Evolutionary conservation across 2,113 vertebrate genomes (phyloP), one percentile per base, ranked within the genome.

Genomic region (Callaeas wilsoni): DNA sequence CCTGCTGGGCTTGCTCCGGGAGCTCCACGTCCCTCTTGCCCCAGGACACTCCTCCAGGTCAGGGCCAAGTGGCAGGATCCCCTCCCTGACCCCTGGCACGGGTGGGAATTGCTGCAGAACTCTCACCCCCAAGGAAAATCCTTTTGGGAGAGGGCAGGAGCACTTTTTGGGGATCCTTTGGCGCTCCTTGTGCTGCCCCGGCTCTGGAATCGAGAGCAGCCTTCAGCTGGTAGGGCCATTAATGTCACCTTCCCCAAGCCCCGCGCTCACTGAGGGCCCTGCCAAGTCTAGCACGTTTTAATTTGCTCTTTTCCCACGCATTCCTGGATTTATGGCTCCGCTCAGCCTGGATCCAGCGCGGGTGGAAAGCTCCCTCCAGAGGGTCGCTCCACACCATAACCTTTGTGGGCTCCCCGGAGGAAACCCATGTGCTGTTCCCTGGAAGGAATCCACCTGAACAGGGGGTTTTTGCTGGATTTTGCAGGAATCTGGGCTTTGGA

Each of bases 221-320:
- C n/a, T 27, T 39, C 35, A 63, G 69, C 93, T 87, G 77, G 69
- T 16, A 3, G 73, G 56, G 37, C 77, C 1, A 12, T 91, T 46
- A 42, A 25, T 30, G 78, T 63, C 78, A 25, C 94, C 81, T 29
- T 64, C 68, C 69, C 18, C 27, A 2, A 65, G 78, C 2, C 3
- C 57, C 21, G 1, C 0, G 6, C 90, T 85, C 16, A 7, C 67
- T 13, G 14, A 29, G 78, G 68, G 37, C 71, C 73, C 93, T 96
- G 95, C 94, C 95, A 97, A 97, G 89, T 93, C 30, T 91, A 12
- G 79, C 96, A 93, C 91, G 0, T 91, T 83, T 96, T 95, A 77
- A 93, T 94, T 90, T 65, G 95, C 79, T 83, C 35, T 71, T 94
- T 96, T 94, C 94, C 94, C 96, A 91, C 2, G 42, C 91, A 85